Evolutionary conservation across 2,113 vertebrate genomes (phyloP), one percentile per base, ranked within the genome.

Genomic region (Kobus ellipsiprymnus): DNA sequence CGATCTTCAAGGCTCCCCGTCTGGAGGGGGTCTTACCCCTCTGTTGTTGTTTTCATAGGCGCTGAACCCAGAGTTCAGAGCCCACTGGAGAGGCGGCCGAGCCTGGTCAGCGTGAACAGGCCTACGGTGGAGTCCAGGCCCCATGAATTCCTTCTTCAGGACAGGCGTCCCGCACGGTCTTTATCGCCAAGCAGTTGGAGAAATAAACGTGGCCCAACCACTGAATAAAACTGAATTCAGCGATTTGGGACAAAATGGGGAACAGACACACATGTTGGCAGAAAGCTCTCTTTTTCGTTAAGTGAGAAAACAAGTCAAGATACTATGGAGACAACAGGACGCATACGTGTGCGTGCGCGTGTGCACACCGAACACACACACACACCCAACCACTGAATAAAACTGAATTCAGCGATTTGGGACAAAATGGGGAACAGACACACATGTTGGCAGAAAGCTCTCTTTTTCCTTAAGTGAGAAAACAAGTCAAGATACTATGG

Each of bases 291-390:
- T 52, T 29, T 50, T 52, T 71, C n/a, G 55, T 10, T 54, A n/a
- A 29, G 36, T n/a, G 36, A 25, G 40, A 77, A 62, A 23, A n/a
- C 7, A n/a, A 36, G 60, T 29, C 44, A 5, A 46, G 44, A 52
- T 23, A n/a, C 84, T n/a, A 36, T 11, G 30, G 15, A 82, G 30
- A 55, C 10, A 19, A n/a, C 62, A 86, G 44, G 25, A 50, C 16
- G 14, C 2, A 33, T 5, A 2, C 4, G 2, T 71, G n/a, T 21
- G 17, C 3, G 0, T 3, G 4, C 1, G 1, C 4, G 17, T 54
- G 52, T 19, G 54, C 54, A 55, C 54, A 55, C 7, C 2, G 1
- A 4, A 27, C 57, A 59, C 23, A 59, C 8, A 1, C 3, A 1
- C 23, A 57, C n/a, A 11, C 7, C 6, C 13, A 4, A 52, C n/a